phyloP scores from a whole-genome alignment of 1,140 invertebrate species.

The Maniola jurtina region DNA sequence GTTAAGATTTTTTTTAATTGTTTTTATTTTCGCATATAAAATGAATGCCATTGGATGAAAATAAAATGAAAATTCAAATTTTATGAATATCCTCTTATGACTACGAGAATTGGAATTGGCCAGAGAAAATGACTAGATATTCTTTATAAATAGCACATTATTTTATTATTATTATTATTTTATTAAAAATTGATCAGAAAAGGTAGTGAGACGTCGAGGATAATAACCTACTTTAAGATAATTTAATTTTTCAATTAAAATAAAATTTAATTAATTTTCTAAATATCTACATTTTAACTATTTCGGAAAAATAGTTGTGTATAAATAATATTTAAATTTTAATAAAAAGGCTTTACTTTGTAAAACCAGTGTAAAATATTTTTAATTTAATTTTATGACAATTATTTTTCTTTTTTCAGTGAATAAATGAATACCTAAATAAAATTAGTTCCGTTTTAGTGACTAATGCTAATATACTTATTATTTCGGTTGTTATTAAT shows the following conservation, averaged over 20 bases:
- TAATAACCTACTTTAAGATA: background rate
- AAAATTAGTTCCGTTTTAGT: conserved; percentile 3
- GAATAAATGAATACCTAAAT: background rate
- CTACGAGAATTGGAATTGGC: too few relatives aligned
- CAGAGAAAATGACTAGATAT: too few relatives aligned
- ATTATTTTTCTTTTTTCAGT: background rate
- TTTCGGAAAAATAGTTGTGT: background rate
- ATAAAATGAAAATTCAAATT: too few relatives aligned
- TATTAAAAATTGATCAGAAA: too few relatives aligned
- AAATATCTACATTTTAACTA: background rate
- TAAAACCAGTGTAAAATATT: background rate
- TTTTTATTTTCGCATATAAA: too few relatives aligned
- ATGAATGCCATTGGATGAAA: too few relatives aligned
- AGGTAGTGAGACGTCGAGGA: too few relatives aligned
- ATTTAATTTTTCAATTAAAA: conserved; percentile 1
- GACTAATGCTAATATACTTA: background rate
- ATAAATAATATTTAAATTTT: background rate
- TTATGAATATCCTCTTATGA: too few relatives aligned
- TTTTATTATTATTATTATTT: too few relatives aligned
- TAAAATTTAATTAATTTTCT: background rate
- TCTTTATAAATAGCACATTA: too few relatives aligned
- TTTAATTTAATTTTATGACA: background rate
- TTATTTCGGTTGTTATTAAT: background rate
- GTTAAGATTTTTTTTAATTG: too few relatives aligned
- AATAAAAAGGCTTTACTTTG: background rate